Evolutionary conservation across 2,888 invertebrate genomes (phyloP).

Genomic region (Trachelus iudaicus): DNA sequence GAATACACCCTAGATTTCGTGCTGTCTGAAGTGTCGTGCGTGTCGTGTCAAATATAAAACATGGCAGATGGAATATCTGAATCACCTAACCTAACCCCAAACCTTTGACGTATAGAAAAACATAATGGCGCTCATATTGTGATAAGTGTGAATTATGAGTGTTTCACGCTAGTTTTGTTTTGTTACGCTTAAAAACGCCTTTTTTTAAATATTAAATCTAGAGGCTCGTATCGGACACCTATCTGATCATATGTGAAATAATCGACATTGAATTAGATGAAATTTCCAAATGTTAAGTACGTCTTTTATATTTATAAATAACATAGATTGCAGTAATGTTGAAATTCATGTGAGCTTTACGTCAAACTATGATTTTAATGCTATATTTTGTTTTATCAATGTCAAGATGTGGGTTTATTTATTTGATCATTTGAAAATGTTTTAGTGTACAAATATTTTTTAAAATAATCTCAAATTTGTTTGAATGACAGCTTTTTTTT

Average conservation of each 20-base stretch:
- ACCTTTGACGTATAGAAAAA: conserved; percentile 31
- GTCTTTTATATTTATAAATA: conserved; percentile 4
- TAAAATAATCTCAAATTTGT: not conserved
- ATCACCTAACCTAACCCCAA: conserved; percentile 25
- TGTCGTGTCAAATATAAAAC: not conserved
- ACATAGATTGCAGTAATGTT: not conserved
- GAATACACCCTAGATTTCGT: not conserved
- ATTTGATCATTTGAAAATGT: not conserved
- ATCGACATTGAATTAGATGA: not conserved
- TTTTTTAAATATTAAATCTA: not conserved
- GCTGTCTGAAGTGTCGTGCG: not conserved
- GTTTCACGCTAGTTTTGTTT: conserved; percentile 18
- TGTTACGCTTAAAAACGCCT: conserved; percentile 1
- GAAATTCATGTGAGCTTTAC: not conserved
- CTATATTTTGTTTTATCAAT: not conserved
- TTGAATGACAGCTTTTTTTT: not conserved
- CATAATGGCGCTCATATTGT: conserved; percentile 32
- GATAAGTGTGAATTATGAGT: conserved; percentile 20
- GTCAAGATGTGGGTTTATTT: not conserved
- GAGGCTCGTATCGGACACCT: not conserved
- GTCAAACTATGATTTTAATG: not conserved
- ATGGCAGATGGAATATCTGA: not conserved
- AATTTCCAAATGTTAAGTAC: not conserved
- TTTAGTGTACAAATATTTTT: not conserved
- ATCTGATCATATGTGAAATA: not conserved